A percentile compares a stretch with the other conserved stretches of the same genome.
Evolutionary conservation across 2,888 invertebrate species (phyloP).

Genomic region (Amphipoea oculea): DNA sequence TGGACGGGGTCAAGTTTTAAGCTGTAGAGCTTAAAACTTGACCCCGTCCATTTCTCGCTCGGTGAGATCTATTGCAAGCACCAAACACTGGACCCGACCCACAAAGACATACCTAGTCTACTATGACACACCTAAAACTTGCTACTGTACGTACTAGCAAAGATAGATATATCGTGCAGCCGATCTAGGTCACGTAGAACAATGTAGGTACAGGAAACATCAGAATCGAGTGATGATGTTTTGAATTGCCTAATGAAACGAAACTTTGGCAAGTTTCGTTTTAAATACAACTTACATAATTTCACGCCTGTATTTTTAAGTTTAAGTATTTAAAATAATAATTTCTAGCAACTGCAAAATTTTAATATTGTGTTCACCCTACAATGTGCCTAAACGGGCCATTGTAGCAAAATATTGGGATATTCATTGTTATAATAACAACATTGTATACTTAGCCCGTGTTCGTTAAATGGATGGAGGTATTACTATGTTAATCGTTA

Average conservation of each 20-base stretch:
- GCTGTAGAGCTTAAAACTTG: too few species aligned
- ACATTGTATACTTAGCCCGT: background rate
- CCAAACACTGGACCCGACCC: slow-evolving; percentile 34
- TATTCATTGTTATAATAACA: background rate
- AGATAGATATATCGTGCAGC: background rate
- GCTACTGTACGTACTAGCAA: background rate
- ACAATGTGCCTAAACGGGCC: background rate
- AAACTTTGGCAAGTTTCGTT: background rate
- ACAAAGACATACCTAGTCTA: slow-evolving; percentile 33
- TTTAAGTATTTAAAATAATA: background rate
- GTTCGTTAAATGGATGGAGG: background rate
- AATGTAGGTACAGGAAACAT: slow-evolving; percentile 13
- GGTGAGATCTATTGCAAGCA: slow-evolving; percentile 40
- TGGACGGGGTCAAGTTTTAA: too few species aligned
- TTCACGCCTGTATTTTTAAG: background rate
- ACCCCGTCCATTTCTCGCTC: background rate
- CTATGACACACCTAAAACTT: slow-evolving; percentile 25
- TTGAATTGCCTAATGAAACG: background rate
- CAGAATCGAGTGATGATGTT: slow-evolving; percentile 8
- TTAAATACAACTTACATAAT: background rate
- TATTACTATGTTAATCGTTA: slow-evolving; percentile 12
- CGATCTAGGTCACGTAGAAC: slow-evolving; percentile 44
- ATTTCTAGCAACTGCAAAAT: background rate
- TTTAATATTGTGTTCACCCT: background rate
- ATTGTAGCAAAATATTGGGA: too few species aligned